Evolutionary conservation across 2,888 invertebrate species (phyloP), one percentile per base, ranked within the genome.

Genomic region (Drepanosiphum platanoidis): DNA sequence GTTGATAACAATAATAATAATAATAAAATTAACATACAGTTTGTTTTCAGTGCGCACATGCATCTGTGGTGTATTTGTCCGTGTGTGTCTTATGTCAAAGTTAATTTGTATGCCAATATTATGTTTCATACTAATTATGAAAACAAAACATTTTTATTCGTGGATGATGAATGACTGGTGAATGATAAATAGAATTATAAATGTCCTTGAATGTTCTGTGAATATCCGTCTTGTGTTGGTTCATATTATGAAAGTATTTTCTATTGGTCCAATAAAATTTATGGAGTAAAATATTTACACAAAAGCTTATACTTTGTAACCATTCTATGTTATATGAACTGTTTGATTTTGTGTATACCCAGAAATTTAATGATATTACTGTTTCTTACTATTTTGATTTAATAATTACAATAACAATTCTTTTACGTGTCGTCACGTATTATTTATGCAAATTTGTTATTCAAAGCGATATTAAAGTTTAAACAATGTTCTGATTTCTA

Each of bases 371-470:
- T 46, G 46, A 46, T 27, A 68, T 79, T 32, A 79, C 34, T 42
- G n/a, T 15, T 79, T 32, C 39, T 70, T 30, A 70, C 46, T 79
- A 66, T 66, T 78, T 64, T 30, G 18, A 77, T 78, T 27, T 52
- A 64, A 39, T 32, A 39, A 18, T 66, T 27, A 78, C 22, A 18
- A 52, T 46, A 80, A 52, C 34, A 75, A 58, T 58, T 34, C 68
- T 66, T 8, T 42, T 30, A 66, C 13, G n/a, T 66, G 64, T 79
- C 42, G 42, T 27, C 46, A n/a, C 32, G 52, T 42, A 42, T 66
- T 22, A 66, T 39, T 22, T 64, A 79, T 68, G 32, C 52, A 70
- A 80, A 68, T 9, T 52, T 80, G 46, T 46, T 8, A 34, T 64
- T 42, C 18, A 64, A 42, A 72, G 27, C 4, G 18, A 78, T 30